Conservation (phyloP, 2,797 vertebrate species). For the Varecia variegata region DNA sequence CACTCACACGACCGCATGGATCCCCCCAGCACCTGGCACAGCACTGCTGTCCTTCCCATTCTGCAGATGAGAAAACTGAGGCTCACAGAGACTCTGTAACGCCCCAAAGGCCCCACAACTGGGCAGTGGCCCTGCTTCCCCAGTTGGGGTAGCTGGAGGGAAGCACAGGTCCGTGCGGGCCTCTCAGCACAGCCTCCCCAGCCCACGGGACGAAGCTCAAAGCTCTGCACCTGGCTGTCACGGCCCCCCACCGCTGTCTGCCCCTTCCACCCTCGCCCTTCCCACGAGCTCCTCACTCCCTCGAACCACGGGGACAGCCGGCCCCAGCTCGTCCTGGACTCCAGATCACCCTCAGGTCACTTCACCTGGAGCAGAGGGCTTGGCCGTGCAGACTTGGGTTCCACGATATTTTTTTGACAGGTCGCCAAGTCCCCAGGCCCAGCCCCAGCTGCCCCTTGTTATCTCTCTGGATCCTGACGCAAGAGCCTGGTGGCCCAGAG, state of each 20-base stretch:
- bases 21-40: accelerated
- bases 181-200: not conserved
- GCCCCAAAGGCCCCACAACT: not conserved
- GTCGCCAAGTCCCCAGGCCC: not conserved
- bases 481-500: accelerated
- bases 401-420: not conserved
- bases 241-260: not conserved
- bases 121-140: accelerated
- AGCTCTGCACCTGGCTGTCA: accelerated
- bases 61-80: not conserved
- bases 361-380: not conserved
- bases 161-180: accelerated
- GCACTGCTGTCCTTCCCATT: not conserved
- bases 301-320: accelerated
- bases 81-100: not conserved
- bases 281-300: not conserved
- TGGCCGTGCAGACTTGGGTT: accelerated
- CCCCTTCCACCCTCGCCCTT: not conserved
- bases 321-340: not conserved
- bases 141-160: not conserved
- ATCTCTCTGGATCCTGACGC: not conserved
- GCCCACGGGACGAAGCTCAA: not conserved
- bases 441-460: not conserved
- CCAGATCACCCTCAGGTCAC: not conserved
- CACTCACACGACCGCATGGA: accelerated